These are phyloP conservation scores for Macrostomum lignano DNA, from an alignment of 1,140 invertebrate species.

Conservation along the genomic window DNA sequence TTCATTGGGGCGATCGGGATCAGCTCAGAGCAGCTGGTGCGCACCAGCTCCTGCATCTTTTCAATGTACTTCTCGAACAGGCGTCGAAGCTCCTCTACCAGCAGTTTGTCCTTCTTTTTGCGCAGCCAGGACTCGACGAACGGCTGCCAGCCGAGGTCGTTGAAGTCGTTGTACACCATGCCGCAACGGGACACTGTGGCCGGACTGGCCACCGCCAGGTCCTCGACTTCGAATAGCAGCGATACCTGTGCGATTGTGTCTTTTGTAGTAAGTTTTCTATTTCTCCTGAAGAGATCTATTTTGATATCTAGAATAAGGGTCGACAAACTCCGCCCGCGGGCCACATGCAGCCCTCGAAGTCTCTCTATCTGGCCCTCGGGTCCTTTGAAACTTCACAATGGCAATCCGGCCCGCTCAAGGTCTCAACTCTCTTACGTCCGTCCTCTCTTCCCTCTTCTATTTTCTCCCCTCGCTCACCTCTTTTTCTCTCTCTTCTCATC, in stretches of 20 bases:
- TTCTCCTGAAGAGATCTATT: not conserved
- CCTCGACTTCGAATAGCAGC: slow-evolving; percentile 48
- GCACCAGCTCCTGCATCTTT: slow-evolving; percentile 41
- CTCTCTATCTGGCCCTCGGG: no score
- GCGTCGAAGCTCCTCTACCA: slow-evolving; percentile 18
- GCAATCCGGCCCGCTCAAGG: no score
- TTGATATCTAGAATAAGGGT: not conserved
- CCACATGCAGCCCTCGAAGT: no score
- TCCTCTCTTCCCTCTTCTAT: no score
- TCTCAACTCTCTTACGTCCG: no score
- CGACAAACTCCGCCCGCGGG: no score
- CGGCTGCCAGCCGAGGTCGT: slow-evolving; percentile 49
- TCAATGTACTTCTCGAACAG: slow-evolving; percentile 33
- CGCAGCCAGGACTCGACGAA: slow-evolving; percentile 48
- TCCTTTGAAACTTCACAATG: no score
- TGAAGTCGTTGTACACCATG: slow-evolving; percentile 37
- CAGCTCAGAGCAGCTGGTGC: slow-evolving; percentile 36
- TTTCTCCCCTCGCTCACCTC: no score
- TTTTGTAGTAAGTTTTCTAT: not conserved
- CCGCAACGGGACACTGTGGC: slow-evolving; percentile 45
- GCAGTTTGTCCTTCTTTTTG: slow-evolving; percentile 10
- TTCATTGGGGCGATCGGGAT: slow-evolving; percentile 43
- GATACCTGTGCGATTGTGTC: slow-evolving; percentile 35
- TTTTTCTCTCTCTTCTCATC: no score
- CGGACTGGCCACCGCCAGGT: slow-evolving; percentile 49